A percentile compares a stretch with the other conserved stretches of the same genome.
Conservation (phyloP, 2,113 vertebrate species). For the Mohoua ochrocephala region DNA sequence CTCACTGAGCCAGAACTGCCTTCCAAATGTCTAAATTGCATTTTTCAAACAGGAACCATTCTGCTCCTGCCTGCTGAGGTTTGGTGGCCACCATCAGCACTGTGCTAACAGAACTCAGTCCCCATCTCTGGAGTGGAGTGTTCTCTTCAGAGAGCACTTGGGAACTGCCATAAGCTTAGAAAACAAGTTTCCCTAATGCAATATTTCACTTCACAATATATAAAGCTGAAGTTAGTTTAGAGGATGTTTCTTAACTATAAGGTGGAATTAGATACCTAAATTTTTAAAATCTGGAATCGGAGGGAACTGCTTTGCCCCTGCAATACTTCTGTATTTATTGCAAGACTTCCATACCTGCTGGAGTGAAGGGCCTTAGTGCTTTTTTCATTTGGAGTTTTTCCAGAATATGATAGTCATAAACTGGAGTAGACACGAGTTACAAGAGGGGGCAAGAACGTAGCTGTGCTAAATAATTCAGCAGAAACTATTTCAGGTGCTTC, state of each 20-base stretch:
- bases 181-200: neutral
- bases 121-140: neutral
- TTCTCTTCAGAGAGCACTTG: neutral
- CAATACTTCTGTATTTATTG: neutral
- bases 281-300: neutral
- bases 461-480: neutral
- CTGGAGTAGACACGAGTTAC: neutral
- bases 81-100: neutral
- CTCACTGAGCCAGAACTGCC: neutral
- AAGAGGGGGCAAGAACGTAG: neutral
- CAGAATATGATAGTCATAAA: neutral
- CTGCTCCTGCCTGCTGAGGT: neutral
- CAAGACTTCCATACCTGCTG: neutral
- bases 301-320: neutral
- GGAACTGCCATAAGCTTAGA: neutral
- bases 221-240: neutral
- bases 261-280: neutral
- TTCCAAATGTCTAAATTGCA: neutral
- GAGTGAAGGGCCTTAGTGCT: neutral
- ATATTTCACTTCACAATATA: neutral
- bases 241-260: neutral
- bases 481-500: neutral
- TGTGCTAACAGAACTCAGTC: neutral
- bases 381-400: neutral
- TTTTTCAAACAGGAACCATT: neutral